Percentiles rank a stretch among this genome's conserved stretches.
Evolutionary conservation across 2,888 invertebrate species (phyloP).

Genomic region (Cecidostiba fungosa): DNA sequence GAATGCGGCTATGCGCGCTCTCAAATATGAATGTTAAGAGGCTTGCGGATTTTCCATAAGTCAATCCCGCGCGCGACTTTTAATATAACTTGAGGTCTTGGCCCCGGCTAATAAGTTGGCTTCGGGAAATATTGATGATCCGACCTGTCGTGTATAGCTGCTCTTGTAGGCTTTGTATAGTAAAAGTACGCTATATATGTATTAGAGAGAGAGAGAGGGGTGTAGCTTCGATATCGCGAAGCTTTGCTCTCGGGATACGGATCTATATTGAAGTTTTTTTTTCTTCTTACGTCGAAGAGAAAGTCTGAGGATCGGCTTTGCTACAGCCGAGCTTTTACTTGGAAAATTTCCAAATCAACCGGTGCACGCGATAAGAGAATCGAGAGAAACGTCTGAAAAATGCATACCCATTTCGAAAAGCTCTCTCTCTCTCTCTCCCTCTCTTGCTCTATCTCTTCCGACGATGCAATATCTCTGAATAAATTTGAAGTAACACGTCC

Average conservation of each 20-base stretch:
- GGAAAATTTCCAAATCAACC: slow-evolving; percentile 12
- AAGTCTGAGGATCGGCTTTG: slow-evolving; percentile 1
- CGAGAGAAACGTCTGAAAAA: slow-evolving; percentile 16
- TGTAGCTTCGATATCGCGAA: background rate
- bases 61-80: slow-evolving; percentile 43
- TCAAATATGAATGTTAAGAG: slow-evolving; percentile 55
- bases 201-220: too few relatives aligned
- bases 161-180: background rate
- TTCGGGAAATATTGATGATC: background rate
- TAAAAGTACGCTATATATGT: background rate
- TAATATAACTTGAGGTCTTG: slow-evolving; percentile 38
- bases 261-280: slow-evolving; percentile 2
- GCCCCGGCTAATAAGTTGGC: slow-evolving; percentile 32
- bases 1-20: slow-evolving; percentile 10
- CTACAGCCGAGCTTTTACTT: slow-evolving; percentile 3
- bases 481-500: background rate
- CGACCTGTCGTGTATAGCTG: background rate
- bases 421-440: background rate
- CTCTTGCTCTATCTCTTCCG: background rate
- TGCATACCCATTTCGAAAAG: slow-evolving; percentile 9
- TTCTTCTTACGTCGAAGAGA: background rate
- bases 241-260: background rate
- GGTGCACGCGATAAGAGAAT: slow-evolving; percentile 8
- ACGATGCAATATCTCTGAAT: background rate
- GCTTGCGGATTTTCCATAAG: slow-evolving; percentile 31